Percentiles rank a stretch among this genome's conserved stretches.
These are phyloP conservation scores for Sarcoramphus papa DNA, from an alignment of 2,797 vertebrate genomes.

Conservation along the genomic window DNA sequence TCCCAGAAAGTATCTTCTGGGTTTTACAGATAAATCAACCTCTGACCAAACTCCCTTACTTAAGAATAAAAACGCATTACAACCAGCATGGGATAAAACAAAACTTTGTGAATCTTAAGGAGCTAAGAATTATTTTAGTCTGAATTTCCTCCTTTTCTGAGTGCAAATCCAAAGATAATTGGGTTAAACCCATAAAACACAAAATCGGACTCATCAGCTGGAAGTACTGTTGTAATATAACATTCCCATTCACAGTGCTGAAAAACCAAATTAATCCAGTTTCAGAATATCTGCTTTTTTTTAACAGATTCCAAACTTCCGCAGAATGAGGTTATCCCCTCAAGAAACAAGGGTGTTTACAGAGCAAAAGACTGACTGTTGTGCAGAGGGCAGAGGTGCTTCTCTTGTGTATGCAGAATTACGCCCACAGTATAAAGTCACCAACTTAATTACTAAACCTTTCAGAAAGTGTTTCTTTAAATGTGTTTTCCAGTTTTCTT, in stretches of 20 bases:
- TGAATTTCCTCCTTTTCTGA: not conserved
- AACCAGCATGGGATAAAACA: not conserved
- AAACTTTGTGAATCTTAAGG: not conserved
- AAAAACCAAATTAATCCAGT: not conserved
- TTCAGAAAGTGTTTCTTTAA: not conserved
- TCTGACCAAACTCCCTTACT: not conserved
- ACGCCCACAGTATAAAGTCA: not conserved
- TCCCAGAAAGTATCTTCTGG: not conserved
- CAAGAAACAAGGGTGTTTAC: not conserved
- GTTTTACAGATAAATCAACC: not conserved
- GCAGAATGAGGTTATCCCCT: not conserved
- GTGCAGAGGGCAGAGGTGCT: not conserved
- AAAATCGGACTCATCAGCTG: not conserved
- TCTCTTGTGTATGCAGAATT: not conserved
- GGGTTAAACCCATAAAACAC: not conserved
- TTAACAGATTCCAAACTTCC: not conserved
- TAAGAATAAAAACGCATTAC: not conserved
- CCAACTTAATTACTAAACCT: not conserved
- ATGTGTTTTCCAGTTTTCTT: not conserved
- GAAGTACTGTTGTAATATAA: not conserved
- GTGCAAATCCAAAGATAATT: not conserved
- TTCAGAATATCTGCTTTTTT: not conserved
- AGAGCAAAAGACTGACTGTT: not conserved
- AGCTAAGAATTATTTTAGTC: not conserved
- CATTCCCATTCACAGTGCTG: accelerated